phyloP scores from a whole-genome alignment of 2,113 vertebrate species.

The Formicarius rufipectus region DNA sequence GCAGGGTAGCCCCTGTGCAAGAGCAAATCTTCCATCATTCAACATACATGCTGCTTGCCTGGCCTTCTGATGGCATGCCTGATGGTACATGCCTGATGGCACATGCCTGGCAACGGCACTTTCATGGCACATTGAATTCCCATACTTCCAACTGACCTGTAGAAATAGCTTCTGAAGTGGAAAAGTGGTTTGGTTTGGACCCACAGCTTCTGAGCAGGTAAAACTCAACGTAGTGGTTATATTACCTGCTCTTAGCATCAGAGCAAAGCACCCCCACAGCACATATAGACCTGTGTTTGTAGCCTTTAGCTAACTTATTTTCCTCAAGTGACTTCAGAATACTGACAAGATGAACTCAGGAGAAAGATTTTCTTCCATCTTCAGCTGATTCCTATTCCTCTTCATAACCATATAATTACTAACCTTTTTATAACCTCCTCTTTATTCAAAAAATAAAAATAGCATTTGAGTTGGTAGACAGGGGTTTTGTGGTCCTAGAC shows the following conservation, averaged over 20 bases:
- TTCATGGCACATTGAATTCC: neutral
- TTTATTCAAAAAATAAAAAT: neutral
- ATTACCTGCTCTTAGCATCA: neutral
- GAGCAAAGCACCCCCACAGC: neutral
- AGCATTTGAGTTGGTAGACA: neutral
- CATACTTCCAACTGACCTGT: neutral
- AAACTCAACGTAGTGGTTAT: fast-evolving
- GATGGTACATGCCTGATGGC: neutral
- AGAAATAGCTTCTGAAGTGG: neutral
- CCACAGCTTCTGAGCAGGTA: neutral
- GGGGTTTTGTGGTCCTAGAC: neutral
- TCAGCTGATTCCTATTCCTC: neutral
- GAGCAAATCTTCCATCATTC: neutral
- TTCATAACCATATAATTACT: no score
- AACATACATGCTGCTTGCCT: neutral
- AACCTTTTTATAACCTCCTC: no score
- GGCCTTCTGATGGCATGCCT: neutral
- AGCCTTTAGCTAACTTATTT: neutral
- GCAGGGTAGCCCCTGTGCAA: neutral
- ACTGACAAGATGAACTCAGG: neutral
- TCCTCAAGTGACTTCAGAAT: neutral
- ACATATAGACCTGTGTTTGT: neutral
- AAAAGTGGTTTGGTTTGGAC: neutral
- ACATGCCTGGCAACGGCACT: neutral
- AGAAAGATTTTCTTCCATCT: neutral